Evolutionary conservation across 2,888 invertebrate species (phyloP), one percentile per base, ranked within the genome.

Genomic region (Ennomos quercinarius): DNA sequence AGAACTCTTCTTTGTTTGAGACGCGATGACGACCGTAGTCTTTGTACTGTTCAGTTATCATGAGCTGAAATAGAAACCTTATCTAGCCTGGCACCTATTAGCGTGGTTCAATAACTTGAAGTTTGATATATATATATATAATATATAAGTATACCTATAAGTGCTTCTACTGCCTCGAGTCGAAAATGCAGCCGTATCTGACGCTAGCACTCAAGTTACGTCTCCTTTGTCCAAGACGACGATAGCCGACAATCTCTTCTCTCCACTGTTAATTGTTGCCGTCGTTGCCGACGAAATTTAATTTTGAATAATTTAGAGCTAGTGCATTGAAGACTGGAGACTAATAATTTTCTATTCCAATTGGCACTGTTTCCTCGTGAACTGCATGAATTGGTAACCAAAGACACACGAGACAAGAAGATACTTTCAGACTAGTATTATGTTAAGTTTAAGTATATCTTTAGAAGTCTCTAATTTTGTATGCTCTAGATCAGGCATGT

Each of bases 181-280:
- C 36, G 35, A 12, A 74, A 80, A 70, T 74, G 75, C 77, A 76
- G 67, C 66, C 66, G 72, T 71, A 76, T 72, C 72, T 70, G 66
- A 67, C 69, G 63, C 67, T 48, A 56, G 44, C 61, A 60, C 64
- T 54, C 67, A 66, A 60, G 63, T 71, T 65, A 66, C 61, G 60
- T 59, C 55, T 46, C 61, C 55, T 61, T 66, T 63, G 66, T 66
- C 51, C 35, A 27, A 27, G 27, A 27, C 6, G 17, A 45, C 45
- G 17, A 42, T 27, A 42, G 41, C 54, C 36, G 50, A 59, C 40
- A 46, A 47, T 56, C 51, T 64, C 62, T 57, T 12, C 44, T 27
- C 35, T 34, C 10, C 17, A 4, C 41, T 12, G 11, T 42, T 27
- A 54, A n/a, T n/a, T n/a, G n/a, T n/a, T n/a, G n/a, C n/a, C 41